Base-by-base conservation (phyloP, 2,797 vertebrate species). In the Micrastur ruficollis region DNA sequence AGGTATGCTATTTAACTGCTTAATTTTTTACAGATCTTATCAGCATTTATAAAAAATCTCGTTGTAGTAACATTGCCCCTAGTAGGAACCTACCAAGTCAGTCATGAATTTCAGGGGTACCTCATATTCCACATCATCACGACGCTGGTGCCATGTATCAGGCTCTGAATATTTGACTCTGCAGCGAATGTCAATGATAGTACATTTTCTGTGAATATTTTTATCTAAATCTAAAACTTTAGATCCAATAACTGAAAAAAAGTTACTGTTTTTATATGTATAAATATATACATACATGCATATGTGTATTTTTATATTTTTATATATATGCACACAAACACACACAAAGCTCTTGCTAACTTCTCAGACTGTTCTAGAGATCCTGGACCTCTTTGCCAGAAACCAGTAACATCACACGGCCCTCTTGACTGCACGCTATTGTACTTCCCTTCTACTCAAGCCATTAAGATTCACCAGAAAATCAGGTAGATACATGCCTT, bases 261-360 rank as follows among this genome's bases (percentile, higher is more conserved):
- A 4, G 1, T 53, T 58, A 19, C 2, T 44, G 2, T 40, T 4
- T 76, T 80, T 52, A 21, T 31, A 17, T 19, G 2, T 27, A 56
- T 14, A 71, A 56, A 36, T 56, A 29, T 56, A 42, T 23, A 17
- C 3, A 70, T 31, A 44, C 5, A 21, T 27, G 1, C 5, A 27
- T 27, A 13, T 16, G 17, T 47, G 14, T 62, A 4, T 44, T 36
- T 36, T 36, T 36, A 36, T 36, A 36, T 36, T 42, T 42, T 19
- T 52, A 3, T 19, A 5, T 17, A 11, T 25, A 0, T n/a, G 7
- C 11, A 16, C 22, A 27, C 25, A 23, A 11, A 16, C 22, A 27
- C 25, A 23, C 31, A 3, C 32, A 61, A 65, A 79, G 11, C 5
- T 75, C 29, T 86, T 63, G 34, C 10, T 42, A 58, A 62, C 9